Conservation (phyloP, 2,888 invertebrate genomes). For the Unio delphinus region DNA sequence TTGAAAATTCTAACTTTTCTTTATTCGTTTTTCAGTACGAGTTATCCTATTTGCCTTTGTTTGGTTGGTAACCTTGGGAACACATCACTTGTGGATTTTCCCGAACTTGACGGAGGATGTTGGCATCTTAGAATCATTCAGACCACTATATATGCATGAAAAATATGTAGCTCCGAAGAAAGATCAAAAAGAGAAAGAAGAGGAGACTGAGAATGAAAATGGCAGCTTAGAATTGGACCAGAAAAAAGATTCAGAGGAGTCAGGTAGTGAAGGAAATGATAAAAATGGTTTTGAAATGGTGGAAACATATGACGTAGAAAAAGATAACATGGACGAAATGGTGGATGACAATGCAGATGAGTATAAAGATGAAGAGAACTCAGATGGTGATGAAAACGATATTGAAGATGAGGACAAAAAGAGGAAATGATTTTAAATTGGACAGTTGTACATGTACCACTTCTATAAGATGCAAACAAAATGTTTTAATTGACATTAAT, state of each 20-base stretch:
- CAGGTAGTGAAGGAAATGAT: slow-evolving; percentile 11
- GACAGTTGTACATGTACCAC: no score
- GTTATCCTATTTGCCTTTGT: slow-evolving; percentile 92
- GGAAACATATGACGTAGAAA: slow-evolving; percentile 29
- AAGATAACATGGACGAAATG: slow-evolving; percentile 13
- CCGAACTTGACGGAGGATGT: slow-evolving; percentile 99
- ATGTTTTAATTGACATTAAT: no score
- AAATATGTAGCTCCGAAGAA: slow-evolving; percentile 15
- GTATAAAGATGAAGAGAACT: slow-evolving; percentile 27
- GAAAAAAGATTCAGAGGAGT: slow-evolving; percentile 16
- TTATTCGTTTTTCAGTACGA: slow-evolving; percentile 76
- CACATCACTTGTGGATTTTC: slow-evolving; percentile 96
- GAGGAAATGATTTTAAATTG: slow-evolving; percentile 11
- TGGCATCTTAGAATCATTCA: slow-evolving; percentile 98
- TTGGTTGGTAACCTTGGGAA: slow-evolving; percentile 89
- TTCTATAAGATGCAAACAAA: no score
- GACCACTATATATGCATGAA: slow-evolving; percentile 86
- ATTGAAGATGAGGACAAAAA: slow-evolving; percentile 16
- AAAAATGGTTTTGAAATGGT: slow-evolving; percentile 33
- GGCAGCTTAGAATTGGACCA: slow-evolving; percentile 3
- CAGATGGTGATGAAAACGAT: slow-evolving; percentile 31
- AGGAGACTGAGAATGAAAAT: slow-evolving; percentile 36
- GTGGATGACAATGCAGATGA: slow-evolving; percentile 20
- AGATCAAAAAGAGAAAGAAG: slow-evolving; percentile 38
- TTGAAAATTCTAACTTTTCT: not conserved